Base-by-base conservation (phyloP, 2,797 vertebrate species). In the Hyperoplus lanceolatus region DNA sequence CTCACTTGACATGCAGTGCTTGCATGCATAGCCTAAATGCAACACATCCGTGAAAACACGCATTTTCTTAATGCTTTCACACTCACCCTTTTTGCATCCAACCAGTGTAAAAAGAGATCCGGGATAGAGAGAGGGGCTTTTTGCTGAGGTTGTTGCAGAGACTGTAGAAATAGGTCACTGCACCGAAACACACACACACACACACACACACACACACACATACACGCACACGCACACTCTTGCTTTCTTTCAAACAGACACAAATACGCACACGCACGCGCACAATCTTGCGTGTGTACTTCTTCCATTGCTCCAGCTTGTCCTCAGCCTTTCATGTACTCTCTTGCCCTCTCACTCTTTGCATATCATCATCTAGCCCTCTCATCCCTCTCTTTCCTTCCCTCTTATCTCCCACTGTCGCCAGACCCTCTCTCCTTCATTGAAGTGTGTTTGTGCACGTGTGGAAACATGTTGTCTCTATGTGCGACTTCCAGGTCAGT, bases 101-200 rank as follows among this genome's bases (percentile, higher is more conserved):
- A 45, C 76, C 75, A 54, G 73, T 81, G 81, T 61, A 69, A 78
- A 77, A 59, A 82, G 54, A 81, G 84, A 87, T 80, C 63, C 80
- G 62, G 80, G 66, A 77, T 64, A 77, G 69, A 81, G 65, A 80
- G 69, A 81, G 65, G 79, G 62, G 80, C 73, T 90, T 93, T 90
- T 84, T 88, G 87, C 92, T 90, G 84, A 93, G 82, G 87, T 90
- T 91, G 89, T 87, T 89, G 83, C 82, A 90, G 81, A 90, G 80
- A 90, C 76, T 87, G 76, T 87, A 89, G 80, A 94, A 94, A 91
- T 93, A 94, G 92, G 92, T 93, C 92, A 93, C 82, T 85, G 83
- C 91, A 75, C 73, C 80, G 74, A n/a, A n/a, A n/a, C n/a, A n/a
- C n/a, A n/a, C n/a, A n/a, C n/a, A n/a, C 84, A 84, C 76, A 78